A percentile compares a stretch with the other conserved stretches of the same genome.
Conservation (phyloP, 2,113 vertebrate species). For the Macroglossus sobrinus region DNA sequence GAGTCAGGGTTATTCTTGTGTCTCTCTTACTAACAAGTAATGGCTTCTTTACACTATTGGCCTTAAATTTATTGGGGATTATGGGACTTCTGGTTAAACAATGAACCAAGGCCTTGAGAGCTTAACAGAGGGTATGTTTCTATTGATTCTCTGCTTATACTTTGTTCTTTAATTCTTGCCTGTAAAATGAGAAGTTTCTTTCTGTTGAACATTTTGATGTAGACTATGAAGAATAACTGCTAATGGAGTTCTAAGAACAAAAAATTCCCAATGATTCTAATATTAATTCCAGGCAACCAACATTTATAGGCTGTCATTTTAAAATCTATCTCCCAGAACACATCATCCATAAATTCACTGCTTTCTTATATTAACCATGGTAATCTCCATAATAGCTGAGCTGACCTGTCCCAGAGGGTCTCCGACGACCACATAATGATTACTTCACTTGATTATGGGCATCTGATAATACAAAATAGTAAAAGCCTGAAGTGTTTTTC, state of each 20-base stretch:
- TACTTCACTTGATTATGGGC: not conserved
- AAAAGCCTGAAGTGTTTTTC: not conserved
- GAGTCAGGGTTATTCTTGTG: not conserved
- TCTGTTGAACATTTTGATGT: not conserved
- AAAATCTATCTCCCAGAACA: not conserved
- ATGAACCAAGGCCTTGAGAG: not conserved
- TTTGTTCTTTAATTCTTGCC: conserved; percentile 16
- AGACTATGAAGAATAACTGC: not conserved
- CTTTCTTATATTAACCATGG: not conserved
- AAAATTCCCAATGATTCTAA: not conserved
- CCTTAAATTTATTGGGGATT: not conserved
- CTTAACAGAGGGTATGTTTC: not conserved
- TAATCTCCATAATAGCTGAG: not conserved
- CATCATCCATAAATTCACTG: not conserved
- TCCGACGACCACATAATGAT: not conserved
- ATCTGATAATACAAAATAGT: not conserved
- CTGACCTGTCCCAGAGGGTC: not conserved
- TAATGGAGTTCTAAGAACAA: not conserved
- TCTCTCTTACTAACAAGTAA: not conserved
- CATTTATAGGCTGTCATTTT: not conserved
- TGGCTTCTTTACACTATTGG: not conserved
- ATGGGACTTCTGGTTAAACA: not conserved
- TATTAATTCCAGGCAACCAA: not conserved
- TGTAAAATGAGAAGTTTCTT: not conserved
- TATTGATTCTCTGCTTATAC: not conserved